Base-by-base conservation (phyloP, 2,113 vertebrate species). In the Podarcis raffonei region DNA sequence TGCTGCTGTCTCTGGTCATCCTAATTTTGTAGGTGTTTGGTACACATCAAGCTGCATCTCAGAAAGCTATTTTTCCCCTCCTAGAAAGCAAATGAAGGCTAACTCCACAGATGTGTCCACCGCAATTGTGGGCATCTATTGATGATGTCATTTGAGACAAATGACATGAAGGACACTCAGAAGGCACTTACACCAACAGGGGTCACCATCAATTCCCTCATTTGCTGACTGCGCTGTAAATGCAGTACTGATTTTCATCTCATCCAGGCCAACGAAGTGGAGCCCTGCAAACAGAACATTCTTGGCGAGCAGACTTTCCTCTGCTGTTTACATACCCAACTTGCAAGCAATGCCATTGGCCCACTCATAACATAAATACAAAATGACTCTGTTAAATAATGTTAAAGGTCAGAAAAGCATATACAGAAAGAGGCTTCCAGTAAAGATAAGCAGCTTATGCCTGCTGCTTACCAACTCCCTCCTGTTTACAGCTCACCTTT, bases 391-490 rank as follows among this genome's bases (percentile, higher is more conserved):
- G 11, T 75, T 8, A 42, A 37, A 82, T 53, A 72, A 83, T 39
- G 62, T 30, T 23, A 57, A 76, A 6, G 35, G 8, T 87, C 66
- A 84, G 84, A 76, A 83, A 30, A 25, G 89, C 32, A 5, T 35
- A 37, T 1, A 12, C 9, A 83, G 35, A 37, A 91, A 90, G 85
- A 20, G 5, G 4, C 32, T 81, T 30, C 30, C 77, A 59, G 68
- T 66, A 53, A 79, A 85, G 68, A 85, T 65, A 85, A 89, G 83
- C 83, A 88, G 87, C 57, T 83, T 66, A 83, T 68, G 22, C 48
- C 59, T 83, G 77, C 22, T 77, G 35, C 84, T 27, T 76, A 35
- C 30, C 32, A 76, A 81, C 25, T 81, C 48, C 77, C 30, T 69
- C 42, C 27, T 25, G 76, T 80, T 87, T 87, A 57, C 48, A 35